Percentiles rank a stretch among this genome's conserved stretches.
phyloP scores from a whole-genome alignment of 35 echinoderm and acorn worm genomes.

The Ophioderma brevispina region DNA sequence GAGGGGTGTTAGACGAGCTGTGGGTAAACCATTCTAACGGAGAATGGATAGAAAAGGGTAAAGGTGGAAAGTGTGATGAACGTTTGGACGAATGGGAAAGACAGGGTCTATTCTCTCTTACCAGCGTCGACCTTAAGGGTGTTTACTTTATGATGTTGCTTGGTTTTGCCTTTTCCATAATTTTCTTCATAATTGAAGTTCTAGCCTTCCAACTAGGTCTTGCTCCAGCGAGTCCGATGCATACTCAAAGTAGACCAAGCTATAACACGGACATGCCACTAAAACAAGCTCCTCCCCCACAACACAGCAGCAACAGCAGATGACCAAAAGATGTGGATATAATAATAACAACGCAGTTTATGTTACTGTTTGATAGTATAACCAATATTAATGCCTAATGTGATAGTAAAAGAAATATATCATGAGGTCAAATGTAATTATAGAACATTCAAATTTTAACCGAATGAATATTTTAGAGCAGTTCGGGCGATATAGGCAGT shows the following conservation, averaged over 20 bases:
- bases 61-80: conserved; percentile 58
- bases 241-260: neutral
- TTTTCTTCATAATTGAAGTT: conserved; percentile 75
- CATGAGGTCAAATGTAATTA: no score
- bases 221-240: conserved; percentile 19
- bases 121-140: conserved; percentile 75
- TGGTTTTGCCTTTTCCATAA: conserved; percentile 65
- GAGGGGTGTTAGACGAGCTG: conserved; percentile 55
- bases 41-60: conserved; percentile 72
- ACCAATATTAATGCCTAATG: no score
- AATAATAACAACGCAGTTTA: no score
- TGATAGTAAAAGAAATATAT: no score
- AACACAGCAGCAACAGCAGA: conserved; percentile 18
- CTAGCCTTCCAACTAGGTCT: conserved; percentile 78
- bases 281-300: neutral
- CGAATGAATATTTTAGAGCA: no score
- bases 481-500: no score
- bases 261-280: neutral
- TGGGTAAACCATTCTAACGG: conserved; percentile 46
- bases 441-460: no score
- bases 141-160: conserved; percentile 84
- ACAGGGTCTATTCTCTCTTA: conserved; percentile 79
- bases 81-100: conserved; percentile 48
- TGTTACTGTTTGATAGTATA: no score
- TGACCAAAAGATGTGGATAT: conserved; percentile 89